Evolutionary conservation across 2,888 invertebrate genomes (phyloP), one percentile per base, ranked within the genome.

Genomic region (Clivina fossor): DNA sequence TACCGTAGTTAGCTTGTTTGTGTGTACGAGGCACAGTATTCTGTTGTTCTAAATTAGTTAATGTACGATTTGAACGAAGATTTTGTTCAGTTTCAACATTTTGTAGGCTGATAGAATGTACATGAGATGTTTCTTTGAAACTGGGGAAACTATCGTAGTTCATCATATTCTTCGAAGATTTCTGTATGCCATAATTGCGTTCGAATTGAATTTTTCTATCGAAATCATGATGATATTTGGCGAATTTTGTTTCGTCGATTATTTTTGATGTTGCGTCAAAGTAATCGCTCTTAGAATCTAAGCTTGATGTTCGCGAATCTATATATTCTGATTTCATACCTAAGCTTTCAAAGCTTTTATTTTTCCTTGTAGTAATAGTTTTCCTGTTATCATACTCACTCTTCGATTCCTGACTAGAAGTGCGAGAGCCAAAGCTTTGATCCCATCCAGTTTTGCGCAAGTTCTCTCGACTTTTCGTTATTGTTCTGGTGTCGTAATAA

Each of bases 31-130:
- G 75, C 18, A 77, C 73, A 33, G 73, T 70, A 58, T 78, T 76
- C 58, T 80, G 80, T 58, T 80, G 80, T 60, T 81, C 80, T 44
- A 71, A 66, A 58, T 66, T 67, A 19, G 78, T 77, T 58, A 79
- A 74, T 9, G 79, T 76, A 2, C 80, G 76, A 56, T 79, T 71
- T 3, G 78, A 77, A 13, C 79, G 77, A 2, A 72, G 68, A 61
- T 80, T 82, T 48, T 81, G 81, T 62, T 85, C 85, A 41, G 85
- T 78, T 71, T 85, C 85, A 0, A 86, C 85, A 70, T 86, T 82
- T 69, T 86, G 86, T 56, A 86, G 72, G 64, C 84, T 85, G 9
- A 85, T 81, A 1, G 84, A 82, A 69, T 84, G 85, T 50, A 84
- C 80, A 37, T 85, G 80, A 58, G 38, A 65, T 56, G 48, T 62